A percentile compares a stretch with the other conserved stretches of the same genome.
phyloP scores from a whole-genome alignment of 1,140 invertebrate genomes.

The Drosophila saltans region DNA sequence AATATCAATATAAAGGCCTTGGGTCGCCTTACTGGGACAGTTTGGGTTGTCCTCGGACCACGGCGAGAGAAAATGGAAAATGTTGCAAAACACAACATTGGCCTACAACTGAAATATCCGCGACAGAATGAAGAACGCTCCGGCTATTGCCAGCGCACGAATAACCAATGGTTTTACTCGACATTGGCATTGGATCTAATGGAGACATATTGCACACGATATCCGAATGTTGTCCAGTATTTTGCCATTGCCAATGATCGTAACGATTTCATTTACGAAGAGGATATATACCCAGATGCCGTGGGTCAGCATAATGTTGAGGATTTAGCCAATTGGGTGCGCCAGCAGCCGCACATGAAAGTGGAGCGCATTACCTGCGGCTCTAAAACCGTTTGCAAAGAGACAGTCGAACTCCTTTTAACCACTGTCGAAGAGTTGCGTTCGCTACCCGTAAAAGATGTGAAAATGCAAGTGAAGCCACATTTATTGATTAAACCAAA shows the following conservation, averaged over 20 bases:
- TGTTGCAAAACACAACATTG: slow-evolving; percentile 90
- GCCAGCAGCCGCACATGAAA: slow-evolving; percentile 86
- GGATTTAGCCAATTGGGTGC: slow-evolving; percentile 89
- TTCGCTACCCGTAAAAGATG: slow-evolving; percentile 84
- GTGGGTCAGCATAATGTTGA: slow-evolving; percentile 84
- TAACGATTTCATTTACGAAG: slow-evolving; percentile 86
- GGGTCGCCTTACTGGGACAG: slow-evolving; percentile 92
- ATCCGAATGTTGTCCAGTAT: slow-evolving; percentile 89
- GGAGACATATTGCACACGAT: slow-evolving; percentile 87
- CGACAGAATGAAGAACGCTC: slow-evolving; percentile 88
- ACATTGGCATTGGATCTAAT: slow-evolving; percentile 87
- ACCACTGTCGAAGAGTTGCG: slow-evolving; percentile 85
- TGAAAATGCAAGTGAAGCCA: slow-evolving; percentile 91
- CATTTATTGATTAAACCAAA: slow-evolving; percentile 89
- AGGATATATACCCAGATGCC: slow-evolving; percentile 86
- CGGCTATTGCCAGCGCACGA: slow-evolving; percentile 91
- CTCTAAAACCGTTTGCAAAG: slow-evolving; percentile 87
- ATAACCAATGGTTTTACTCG: slow-evolving; percentile 92
- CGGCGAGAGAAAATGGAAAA: slow-evolving; percentile 81
- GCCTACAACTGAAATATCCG: slow-evolving; percentile 95
- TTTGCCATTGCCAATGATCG: slow-evolving; percentile 83
- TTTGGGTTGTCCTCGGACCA: slow-evolving; percentile 86
- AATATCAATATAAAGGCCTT: slow-evolving; percentile 88
- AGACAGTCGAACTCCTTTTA: slow-evolving; percentile 87
- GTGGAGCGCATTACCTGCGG: slow-evolving; percentile 87